Evolutionary conservation across 2,113 vertebrate species (phyloP).

Genomic region (Chlorodrepanis virens): DNA sequence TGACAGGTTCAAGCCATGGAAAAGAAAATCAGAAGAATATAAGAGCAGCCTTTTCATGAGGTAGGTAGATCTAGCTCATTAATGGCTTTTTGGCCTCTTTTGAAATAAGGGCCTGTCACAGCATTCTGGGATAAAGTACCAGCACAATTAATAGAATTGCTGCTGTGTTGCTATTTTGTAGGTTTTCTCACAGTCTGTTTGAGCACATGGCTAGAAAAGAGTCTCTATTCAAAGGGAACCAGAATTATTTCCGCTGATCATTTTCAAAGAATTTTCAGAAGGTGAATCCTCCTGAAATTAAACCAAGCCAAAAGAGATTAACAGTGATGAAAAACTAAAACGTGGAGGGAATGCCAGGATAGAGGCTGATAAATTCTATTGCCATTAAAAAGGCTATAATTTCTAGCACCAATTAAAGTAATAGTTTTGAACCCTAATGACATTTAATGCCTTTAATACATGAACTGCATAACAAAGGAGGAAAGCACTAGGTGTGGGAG

Average conservation of each 20-base stretch:
- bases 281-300: not conserved
- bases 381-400: not conserved
- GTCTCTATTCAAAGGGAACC: not conserved
- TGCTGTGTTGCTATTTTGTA: not conserved
- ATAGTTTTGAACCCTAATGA: conserved; percentile 12
- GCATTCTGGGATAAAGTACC: not conserved
- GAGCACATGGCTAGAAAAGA: not conserved
- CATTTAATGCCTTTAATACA: not conserved
- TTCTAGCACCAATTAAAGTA: not conserved
- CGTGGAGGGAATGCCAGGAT: not conserved
- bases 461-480: not conserved
- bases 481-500: not conserved
- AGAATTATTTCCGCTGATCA: not conserved
- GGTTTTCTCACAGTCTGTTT: not conserved
- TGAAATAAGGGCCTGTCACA: not conserved
- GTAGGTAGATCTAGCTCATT: not conserved
- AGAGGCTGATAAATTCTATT: not conserved
- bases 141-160: not conserved
- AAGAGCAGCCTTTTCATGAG: not conserved
- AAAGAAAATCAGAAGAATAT: not conserved
- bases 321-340: not conserved
- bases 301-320: conserved; percentile 30
- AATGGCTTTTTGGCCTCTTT: not conserved
- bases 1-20: not conserved
- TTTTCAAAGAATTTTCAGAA: not conserved